Conservation (phyloP, 2,113 vertebrate species). For the rabbit (Oryctolagus cuniculus) region mOryCun1.1 NC_091444.1:6517501-6518000, state of each 20-base stretch:
- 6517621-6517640: background rate
- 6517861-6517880: too few relatives aligned
- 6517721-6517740: background rate
- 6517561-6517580: background rate
- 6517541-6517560: background rate
- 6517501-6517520: background rate
- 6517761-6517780: background rate
- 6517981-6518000: too few relatives aligned
- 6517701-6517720: slow-evolving; percentile 9
- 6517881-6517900: too few relatives aligned
- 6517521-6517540: background rate
- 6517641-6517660: background rate
- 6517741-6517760: background rate
- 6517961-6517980: too few relatives aligned
- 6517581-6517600: background rate
- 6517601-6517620: background rate
- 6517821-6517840: too few relatives aligned
- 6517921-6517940: too few relatives aligned
- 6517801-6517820: background rate
- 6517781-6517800: background rate
- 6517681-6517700: background rate
- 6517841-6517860: too few relatives aligned
- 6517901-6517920: too few relatives aligned
- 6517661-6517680: background rate
- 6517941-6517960: too few relatives aligned